phyloP scores from a whole-genome alignment of 2,888 invertebrate genomes.

The Ecliptopera silaceata region DNA sequence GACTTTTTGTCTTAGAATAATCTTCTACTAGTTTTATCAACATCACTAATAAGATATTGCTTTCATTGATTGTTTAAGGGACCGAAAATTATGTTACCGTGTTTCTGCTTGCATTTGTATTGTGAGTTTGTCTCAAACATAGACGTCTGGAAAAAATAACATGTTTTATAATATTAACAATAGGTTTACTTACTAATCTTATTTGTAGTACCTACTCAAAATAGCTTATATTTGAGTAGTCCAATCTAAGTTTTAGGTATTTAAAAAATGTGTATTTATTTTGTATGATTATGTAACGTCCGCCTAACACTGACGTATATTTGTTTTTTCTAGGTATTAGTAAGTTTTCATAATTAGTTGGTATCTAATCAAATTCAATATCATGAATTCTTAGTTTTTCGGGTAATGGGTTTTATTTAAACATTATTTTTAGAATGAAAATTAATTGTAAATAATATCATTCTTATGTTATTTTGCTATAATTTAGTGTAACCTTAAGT shows the following conservation, averaged over 20 bases:
- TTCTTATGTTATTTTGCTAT: constrained; percentile 22
- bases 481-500: constrained; percentile 22
- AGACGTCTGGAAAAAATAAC: too few species aligned
- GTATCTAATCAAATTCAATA: background rate
- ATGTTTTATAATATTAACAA: too few species aligned
- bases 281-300: constrained; percentile 42
- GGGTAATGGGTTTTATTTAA: constrained; percentile 44
- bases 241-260: constrained; percentile 1
- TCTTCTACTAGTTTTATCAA: constrained; percentile 58
- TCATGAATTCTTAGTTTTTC: constrained; percentile 29
- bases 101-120: constrained; percentile 9
- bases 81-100: constrained; percentile 68
- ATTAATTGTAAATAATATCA: constrained; percentile 37
- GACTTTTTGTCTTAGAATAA: constrained; percentile 36
- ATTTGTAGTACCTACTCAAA: background rate
- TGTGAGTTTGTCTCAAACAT: background rate
- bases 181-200: background rate
- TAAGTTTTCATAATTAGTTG: constrained; percentile 26
- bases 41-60: constrained; percentile 56
- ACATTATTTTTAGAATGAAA: constrained; percentile 24
- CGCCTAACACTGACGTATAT: constrained; percentile 66
- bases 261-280: constrained; percentile 16
- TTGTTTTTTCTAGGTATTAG: constrained; percentile 37
- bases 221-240: background rate
- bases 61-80: constrained; percentile 42